These are phyloP conservation scores for Lycorma delicatula DNA, from an alignment of 1,140 invertebrate species.

Conservation along the genomic window DNA sequence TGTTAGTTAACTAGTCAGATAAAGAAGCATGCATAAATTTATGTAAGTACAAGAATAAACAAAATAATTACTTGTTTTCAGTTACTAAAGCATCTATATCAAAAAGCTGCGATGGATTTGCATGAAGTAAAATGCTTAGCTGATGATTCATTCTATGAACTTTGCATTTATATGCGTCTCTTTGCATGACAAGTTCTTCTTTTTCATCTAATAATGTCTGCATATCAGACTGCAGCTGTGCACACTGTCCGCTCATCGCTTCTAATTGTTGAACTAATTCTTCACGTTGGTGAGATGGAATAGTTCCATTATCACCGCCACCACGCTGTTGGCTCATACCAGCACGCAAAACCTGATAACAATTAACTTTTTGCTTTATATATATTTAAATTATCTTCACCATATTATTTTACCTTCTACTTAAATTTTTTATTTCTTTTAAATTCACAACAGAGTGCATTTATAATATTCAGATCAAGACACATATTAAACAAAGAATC, in stretches of 20 bases:
- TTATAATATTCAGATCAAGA: too few species aligned
- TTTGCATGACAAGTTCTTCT: constrained; percentile 69
- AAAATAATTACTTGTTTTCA: constrained; percentile 55
- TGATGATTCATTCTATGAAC: constrained; percentile 75
- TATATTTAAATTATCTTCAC: too few species aligned
- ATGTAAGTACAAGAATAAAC: too few species aligned
- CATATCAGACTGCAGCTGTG: constrained; percentile 62
- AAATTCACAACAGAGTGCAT: too few species aligned
- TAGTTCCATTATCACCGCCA: background rate
- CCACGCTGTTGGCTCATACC: constrained; percentile 26
- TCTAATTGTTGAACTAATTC: constrained; percentile 20
- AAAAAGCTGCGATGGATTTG: constrained; percentile 47
- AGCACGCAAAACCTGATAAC: constrained; percentile 33
- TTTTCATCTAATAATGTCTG: constrained; percentile 75
- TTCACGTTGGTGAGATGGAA: constrained; percentile 31
- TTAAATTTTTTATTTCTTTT: too few species aligned
- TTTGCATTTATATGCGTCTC: constrained; percentile 79
- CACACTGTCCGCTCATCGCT: constrained; percentile 31
- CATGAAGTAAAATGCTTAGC: constrained; percentile 61
- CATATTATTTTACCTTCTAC: too few species aligned
- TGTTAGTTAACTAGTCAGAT: too few species aligned
- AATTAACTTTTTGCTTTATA: too few species aligned
- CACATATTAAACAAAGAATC: too few species aligned
- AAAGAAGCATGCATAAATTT: too few species aligned
- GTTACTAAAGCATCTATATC: constrained; percentile 72